phyloP scores from a whole-genome alignment of 2,113 vertebrate genomes.

The Bambusicola thoracicus region DNA sequence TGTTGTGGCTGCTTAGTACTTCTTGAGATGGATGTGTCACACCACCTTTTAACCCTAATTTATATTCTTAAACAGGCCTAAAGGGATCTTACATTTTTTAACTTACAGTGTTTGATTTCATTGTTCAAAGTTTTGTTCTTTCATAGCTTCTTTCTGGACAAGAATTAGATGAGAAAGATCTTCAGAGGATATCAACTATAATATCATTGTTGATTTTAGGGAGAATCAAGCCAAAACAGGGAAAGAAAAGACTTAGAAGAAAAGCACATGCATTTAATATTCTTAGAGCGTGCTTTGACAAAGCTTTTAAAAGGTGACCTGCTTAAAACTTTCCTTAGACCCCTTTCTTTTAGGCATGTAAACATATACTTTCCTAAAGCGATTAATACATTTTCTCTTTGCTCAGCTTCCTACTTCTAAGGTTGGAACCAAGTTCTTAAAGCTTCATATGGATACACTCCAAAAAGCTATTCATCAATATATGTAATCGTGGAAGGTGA shows the following conservation, averaged over 20 bases:
- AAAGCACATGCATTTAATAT: slow-evolving; percentile 41
- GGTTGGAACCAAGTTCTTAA: slow-evolving; percentile 43
- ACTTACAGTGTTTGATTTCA: slow-evolving; percentile 23
- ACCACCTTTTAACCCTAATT: slow-evolving; percentile 16
- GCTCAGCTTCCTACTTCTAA: slow-evolving; percentile 1
- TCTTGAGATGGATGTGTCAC: not conserved
- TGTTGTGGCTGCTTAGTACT: not conserved
- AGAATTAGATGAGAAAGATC: slow-evolving; percentile 35
- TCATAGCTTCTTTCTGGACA: not conserved
- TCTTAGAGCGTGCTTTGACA: slow-evolving; percentile 53
- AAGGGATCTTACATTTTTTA: slow-evolving; percentile 26
- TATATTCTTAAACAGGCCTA: not conserved
- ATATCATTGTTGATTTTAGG: not conserved
- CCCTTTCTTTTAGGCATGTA: slow-evolving; percentile 32
- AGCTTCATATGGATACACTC: not conserved
- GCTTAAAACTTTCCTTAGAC: slow-evolving; percentile 49
- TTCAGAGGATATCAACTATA: slow-evolving; percentile 11
- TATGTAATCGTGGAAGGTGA: slow-evolving; percentile 49
- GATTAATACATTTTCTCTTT: slow-evolving; percentile 51
- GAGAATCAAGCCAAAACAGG: not conserved
- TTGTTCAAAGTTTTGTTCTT: slow-evolving; percentile 32
- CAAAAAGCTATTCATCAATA: slow-evolving; percentile 44
- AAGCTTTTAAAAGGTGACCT: slow-evolving; percentile 58
- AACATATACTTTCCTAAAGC: not conserved
- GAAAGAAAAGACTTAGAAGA: not conserved